phyloP scores from a whole-genome alignment of 2,113 vertebrate species.

The Dryoscopus gambensis region DNA sequence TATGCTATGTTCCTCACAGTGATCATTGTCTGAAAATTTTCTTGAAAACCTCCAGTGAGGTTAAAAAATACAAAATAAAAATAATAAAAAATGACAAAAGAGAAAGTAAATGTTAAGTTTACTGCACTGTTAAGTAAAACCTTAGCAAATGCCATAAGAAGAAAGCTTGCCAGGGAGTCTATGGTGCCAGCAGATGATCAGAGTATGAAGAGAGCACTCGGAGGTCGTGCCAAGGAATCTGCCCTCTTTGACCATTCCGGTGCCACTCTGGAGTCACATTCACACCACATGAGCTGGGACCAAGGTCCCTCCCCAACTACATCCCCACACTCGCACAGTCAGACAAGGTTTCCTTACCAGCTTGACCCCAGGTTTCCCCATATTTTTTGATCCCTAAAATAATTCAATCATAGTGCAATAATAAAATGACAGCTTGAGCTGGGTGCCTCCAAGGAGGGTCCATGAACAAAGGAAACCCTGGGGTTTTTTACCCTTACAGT shows the following conservation, averaged over 20 bases:
- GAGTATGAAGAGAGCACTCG: accelerated
- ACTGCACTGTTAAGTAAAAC: too few species aligned
- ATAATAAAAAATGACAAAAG: neutral
- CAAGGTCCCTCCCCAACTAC: neutral
- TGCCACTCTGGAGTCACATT: neutral
- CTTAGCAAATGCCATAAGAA: neutral
- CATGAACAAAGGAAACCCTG: neutral
- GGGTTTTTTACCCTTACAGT: neutral
- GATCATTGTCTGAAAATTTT: neutral
- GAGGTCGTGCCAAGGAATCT: neutral
- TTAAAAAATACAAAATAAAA: neutral
- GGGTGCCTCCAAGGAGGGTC: too few species aligned
- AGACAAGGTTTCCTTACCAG: neutral
- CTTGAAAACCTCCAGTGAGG: neutral
- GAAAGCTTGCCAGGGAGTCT: neutral
- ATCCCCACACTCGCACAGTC: neutral
- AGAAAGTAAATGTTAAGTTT: too few species aligned
- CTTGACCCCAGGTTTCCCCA: neutral
- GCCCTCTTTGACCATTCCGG: neutral
- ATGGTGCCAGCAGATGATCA: neutral
- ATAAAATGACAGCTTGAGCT: neutral
- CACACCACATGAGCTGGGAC: neutral
- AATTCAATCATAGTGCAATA: neutral
- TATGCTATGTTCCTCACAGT: neutral
- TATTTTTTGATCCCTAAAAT: neutral